Conservation (phyloP, 2,113 vertebrate species). For the Chunga burmeisteri region DNA sequence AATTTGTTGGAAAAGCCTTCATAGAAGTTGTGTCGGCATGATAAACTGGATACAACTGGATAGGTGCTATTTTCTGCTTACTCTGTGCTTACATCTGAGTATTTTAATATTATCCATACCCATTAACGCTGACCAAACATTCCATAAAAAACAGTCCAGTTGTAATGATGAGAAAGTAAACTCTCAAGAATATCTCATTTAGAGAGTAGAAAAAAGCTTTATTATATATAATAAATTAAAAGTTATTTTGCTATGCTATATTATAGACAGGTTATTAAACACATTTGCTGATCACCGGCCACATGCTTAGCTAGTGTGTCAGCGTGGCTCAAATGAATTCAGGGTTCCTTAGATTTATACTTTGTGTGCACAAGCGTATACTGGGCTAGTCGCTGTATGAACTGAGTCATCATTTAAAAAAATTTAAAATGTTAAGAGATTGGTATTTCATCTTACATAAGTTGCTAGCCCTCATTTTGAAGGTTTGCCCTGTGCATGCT, state of each 20-base stretch:
- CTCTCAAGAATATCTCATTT: background rate
- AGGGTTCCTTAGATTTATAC: background rate
- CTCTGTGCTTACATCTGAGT: background rate
- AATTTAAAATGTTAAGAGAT: background rate
- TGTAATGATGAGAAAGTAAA: background rate
- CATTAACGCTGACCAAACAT: background rate
- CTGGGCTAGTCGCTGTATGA: background rate
- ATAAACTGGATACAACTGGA: background rate
- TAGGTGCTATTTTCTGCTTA: background rate
- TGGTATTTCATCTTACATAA: background rate
- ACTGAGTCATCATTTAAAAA: background rate
- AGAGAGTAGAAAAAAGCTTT: background rate
- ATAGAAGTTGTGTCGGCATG: background rate
- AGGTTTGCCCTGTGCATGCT: background rate
- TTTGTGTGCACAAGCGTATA: background rate
- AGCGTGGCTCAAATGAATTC: background rate
- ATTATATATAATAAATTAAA: background rate
- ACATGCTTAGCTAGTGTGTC: background rate
- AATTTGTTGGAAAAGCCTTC: background rate
- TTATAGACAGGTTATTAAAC: background rate
- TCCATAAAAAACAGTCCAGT: background rate
- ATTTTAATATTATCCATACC: background rate
- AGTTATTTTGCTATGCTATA: background rate
- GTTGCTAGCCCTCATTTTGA: background rate
- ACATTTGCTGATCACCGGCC: background rate